phyloP scores from a whole-genome alignment of 2,888 invertebrate genomes.

The Andricus quercusramuli region DNA sequence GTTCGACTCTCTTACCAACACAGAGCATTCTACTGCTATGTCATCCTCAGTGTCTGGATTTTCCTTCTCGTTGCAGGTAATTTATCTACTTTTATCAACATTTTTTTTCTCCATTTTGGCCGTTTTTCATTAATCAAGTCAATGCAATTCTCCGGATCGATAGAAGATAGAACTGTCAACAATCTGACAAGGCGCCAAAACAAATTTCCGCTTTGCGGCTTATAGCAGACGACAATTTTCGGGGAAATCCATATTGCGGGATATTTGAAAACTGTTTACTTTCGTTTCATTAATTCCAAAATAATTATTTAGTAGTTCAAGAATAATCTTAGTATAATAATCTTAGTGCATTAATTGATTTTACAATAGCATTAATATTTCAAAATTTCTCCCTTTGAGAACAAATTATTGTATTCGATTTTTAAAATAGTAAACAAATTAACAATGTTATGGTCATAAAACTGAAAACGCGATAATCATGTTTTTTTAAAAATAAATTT shows the following conservation, averaged over 20 bases:
- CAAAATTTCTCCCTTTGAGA: too few relatives aligned
- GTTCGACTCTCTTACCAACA: conserved; percentile 85
- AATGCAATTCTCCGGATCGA: neutral
- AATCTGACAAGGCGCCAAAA: conserved; percentile 18
- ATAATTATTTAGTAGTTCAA: too few relatives aligned
- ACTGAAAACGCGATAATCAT: too few relatives aligned
- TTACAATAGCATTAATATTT: too few relatives aligned
- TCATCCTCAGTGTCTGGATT: conserved; percentile 91
- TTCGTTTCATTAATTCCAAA: neutral
- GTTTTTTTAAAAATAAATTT: too few relatives aligned
- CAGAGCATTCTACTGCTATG: conserved; percentile 89
- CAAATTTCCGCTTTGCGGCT: conserved; percentile 1
- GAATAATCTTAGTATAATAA: too few relatives aligned
- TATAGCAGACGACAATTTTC: conserved; percentile 32
- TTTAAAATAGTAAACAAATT: too few relatives aligned
- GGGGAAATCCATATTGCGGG: conserved; percentile 21
- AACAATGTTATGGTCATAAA: too few relatives aligned
- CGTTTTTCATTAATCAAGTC: neutral
- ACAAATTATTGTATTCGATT: too few relatives aligned
- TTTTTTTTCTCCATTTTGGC: neutral
- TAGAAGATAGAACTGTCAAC: conserved; percentile 1
- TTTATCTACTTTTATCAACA: conserved; percentile 49
- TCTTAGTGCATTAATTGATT: too few relatives aligned
- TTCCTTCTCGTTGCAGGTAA: conserved; percentile 87
- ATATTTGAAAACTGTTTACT: conserved; percentile 16